Percentiles rank a stretch among this genome's conserved stretches.
Evolutionary conservation across 2,888 invertebrate species (phyloP).

Genomic region (Tetragonisca angustula): DNA sequence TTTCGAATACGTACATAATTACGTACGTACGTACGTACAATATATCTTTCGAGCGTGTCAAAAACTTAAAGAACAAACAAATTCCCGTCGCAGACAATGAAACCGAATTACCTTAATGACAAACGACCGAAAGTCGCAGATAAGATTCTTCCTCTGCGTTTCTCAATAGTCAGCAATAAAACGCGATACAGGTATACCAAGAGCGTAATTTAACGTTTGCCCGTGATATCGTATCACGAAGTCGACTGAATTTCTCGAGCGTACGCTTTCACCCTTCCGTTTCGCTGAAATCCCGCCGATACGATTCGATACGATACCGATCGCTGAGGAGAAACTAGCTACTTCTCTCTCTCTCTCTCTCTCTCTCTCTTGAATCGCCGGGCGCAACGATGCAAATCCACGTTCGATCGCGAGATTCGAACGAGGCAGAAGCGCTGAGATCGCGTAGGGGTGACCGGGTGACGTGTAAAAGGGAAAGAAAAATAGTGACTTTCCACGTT

Average conservation of each 20-base stretch:
- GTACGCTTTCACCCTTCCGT: constrained; percentile 49
- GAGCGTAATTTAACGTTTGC: neutral
- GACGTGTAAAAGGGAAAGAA: constrained; percentile 9
- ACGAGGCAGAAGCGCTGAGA: neutral
- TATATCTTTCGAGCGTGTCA: neutral
- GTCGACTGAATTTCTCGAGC: constrained; percentile 25
- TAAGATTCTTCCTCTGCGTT: neutral
- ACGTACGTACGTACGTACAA: neutral
- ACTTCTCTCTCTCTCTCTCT: constrained; percentile 23
- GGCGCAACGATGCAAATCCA: constrained; percentile 62
- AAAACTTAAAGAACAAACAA: neutral
- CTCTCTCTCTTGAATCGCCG: neutral
- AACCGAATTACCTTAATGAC: neutral
- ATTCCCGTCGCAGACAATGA: neutral
- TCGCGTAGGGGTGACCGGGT: neutral
- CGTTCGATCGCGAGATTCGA: neutral
- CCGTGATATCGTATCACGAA: neutral
- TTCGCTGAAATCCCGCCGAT: constrained; percentile 17
- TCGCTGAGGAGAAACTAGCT: constrained; percentile 40
- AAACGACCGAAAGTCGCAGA: neutral
- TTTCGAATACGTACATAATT: neutral
- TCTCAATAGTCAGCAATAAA: neutral
- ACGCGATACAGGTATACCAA: neutral
- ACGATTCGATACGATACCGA: constrained; percentile 5
- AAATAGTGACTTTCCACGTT: constrained; percentile 61